These are phyloP conservation scores for Caenorhabditis briggsae DNA, from an alignment of 1,140 invertebrate species.

Conservation along the genomic window DNA sequence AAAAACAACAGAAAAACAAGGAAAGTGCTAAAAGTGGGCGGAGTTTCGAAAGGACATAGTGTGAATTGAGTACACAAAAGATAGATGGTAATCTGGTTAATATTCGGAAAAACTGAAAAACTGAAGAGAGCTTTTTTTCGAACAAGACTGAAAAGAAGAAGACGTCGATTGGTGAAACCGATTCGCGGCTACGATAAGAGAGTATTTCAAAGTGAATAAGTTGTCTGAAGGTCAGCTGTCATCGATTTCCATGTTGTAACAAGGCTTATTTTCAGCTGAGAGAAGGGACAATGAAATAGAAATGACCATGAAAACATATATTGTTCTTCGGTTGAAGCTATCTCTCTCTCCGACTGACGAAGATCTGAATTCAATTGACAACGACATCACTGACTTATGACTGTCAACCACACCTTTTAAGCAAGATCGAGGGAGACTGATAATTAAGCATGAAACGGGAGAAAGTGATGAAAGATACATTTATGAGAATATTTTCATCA, in stretches of 20 bases:
- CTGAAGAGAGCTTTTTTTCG: constrained; percentile 15
- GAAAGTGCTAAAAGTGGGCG: constrained; percentile 5
- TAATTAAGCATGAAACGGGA: constrained; percentile 1
- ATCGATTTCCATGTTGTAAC: neutral
- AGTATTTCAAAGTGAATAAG: neutral
- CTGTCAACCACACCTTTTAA: neutral
- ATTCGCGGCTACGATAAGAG: neutral
- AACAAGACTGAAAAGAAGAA: neutral
- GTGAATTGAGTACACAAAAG: neutral
- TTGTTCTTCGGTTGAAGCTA: constrained; percentile 11
- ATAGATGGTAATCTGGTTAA: neutral
- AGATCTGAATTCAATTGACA: neutral
- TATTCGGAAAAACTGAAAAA: neutral
- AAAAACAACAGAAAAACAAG: neutral
- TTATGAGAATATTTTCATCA: neutral
- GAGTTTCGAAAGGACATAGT: neutral
- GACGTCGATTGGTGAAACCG: neutral
- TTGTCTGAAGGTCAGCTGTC: constrained; percentile 15
- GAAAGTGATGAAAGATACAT: neutral
- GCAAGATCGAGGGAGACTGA: neutral
- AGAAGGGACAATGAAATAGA: constrained; percentile 3
- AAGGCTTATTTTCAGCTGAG: constrained; percentile 19
- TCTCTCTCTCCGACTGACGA: neutral
- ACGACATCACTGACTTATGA: neutral
- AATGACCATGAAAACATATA: constrained; percentile 35